Base-by-base conservation (phyloP, 92 coral and sea anemone species). In the Palythoa heliodiscus region DNA sequence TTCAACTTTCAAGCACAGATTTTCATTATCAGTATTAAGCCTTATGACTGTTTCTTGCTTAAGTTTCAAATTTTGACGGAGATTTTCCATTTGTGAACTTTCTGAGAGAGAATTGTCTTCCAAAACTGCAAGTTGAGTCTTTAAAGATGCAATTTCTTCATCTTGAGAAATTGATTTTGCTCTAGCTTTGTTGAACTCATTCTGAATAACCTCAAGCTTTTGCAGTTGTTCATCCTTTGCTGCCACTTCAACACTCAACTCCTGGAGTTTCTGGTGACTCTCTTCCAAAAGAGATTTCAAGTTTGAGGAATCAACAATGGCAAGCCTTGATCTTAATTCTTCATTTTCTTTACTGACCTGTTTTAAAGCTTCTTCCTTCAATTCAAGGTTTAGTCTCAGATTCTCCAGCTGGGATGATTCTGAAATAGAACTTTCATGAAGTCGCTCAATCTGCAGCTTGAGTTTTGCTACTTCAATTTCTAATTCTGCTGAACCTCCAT, bases 61-160 rank as follows among this genome's bases (percentile, higher is more conserved):
- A 64, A 95, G 82, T 86, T 91, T 92, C 52, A 96, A 87, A 71
- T 92, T 94, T 87, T 94, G 96, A 82, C 79, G 92, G 75, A 96
- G 86, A 78, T 92, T 91, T 78, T 90, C 96, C 78, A 94, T 92
- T 87, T 90, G 92, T 4, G 98, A 92, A 23, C 93, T 88, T 75
- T 94, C 98, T 3, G 98, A 92, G 60, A 92, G 88, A 8, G 98
- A 94, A 72, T 92, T 94, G 67, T 94, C 98, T 82, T 94, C 98
- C 5, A 89, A 85, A 84, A 79, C 75, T 19, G 93, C 95, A 35
- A 94, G 90, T 35, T 87, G 92, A 50, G 87, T 87, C 77, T 73
- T 88, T 55, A 94, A 81, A 52, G 90, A 78, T 11, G 83, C 73
- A 66, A 92, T 86, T 82, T 92, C 95, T 55, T 88, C 87, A 69